Evolutionary conservation across 2,797 vertebrate genomes (phyloP).

Genomic region (Etheostoma nigrum): DNA sequence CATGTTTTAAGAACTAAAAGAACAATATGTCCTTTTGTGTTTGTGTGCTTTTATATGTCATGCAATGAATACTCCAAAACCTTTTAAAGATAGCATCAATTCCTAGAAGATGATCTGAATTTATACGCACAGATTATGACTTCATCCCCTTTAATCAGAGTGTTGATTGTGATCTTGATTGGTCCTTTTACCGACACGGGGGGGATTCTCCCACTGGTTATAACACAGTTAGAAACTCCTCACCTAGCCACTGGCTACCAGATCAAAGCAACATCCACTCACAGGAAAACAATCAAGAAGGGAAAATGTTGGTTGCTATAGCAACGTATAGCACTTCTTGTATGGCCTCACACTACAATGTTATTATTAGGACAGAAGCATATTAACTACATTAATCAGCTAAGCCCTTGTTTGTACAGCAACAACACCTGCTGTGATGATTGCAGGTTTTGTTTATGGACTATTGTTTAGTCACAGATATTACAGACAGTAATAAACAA

Average conservation of each 20-base stretch:
- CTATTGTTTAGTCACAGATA: constrained; percentile 1
- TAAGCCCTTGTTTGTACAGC: constrained; percentile 27
- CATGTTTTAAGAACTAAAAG: not conserved
- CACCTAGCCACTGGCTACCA: constrained; percentile 73
- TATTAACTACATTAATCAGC: constrained; percentile 69
- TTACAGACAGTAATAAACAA: not conserved
- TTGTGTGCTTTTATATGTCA: constrained; percentile 6
- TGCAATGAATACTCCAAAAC: constrained; percentile 14
- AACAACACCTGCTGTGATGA: constrained; percentile 56
- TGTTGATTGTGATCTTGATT: constrained; percentile 59
- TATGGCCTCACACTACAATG: constrained; percentile 44
- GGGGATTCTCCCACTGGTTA: constrained; percentile 55
- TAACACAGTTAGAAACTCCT: constrained; percentile 65
- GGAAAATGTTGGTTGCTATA: constrained; percentile 68
- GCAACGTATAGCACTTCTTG: constrained; percentile 62
- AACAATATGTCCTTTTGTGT: not conserved
- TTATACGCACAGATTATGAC: constrained; percentile 12
- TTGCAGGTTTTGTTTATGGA: constrained; percentile 38
- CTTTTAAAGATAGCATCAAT: constrained; percentile 26
- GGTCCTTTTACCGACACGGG: constrained; percentile 38
- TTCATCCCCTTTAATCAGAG: constrained; percentile 45
- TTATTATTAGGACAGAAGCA: constrained; percentile 56
- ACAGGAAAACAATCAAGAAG: constrained; percentile 66
- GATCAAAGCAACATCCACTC: constrained; percentile 77
- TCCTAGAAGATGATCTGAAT: constrained; percentile 18